A percentile compares a stretch with the other conserved stretches of the same genome.
Conservation (phyloP, 2,888 invertebrate genomes). For the Clunio marinus region DNA sequence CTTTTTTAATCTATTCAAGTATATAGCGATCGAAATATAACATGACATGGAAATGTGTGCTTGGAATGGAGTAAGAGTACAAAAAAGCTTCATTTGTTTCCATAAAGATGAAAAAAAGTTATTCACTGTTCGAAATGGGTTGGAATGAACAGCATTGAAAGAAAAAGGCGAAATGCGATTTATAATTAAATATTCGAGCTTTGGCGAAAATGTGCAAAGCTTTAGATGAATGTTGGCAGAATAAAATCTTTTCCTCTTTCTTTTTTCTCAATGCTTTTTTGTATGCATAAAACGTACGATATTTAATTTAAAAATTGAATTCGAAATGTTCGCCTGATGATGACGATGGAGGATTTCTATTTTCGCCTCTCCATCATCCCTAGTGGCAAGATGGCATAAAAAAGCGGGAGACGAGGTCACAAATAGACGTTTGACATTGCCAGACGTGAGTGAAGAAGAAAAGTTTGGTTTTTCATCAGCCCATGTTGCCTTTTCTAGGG, state of each 20-base stretch:
- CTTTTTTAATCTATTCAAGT: conserved; percentile 33
- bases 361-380: not conserved
- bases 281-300: conserved; percentile 33
- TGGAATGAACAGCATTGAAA: conserved; percentile 6
- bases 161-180: conserved; percentile 32
- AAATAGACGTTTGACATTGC: conserved; percentile 4
- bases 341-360: conserved; percentile 20
- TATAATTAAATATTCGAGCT: conserved; percentile 36
- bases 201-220: conserved; percentile 9
- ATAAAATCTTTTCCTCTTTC: conserved; percentile 16
- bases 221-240: conserved; percentile 25
- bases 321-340: conserved; percentile 36
- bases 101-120: conserved; percentile 5
- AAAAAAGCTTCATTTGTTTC: conserved; percentile 34
- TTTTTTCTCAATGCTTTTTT: not conserved
- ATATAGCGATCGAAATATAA: conserved; percentile 30
- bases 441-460: not conserved
- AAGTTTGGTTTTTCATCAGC: conserved; percentile 8
- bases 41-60: conserved; percentile 23
- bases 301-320: conserved; percentile 36
- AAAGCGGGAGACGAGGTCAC: not conserved
- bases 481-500: too few relatives aligned
- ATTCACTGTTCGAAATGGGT: conserved; percentile 15
- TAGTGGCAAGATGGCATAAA: not conserved
- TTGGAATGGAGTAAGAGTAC: not conserved